phyloP scores from a whole-genome alignment of 1,140 invertebrate genomes.

The Drosophila varians region DNA sequence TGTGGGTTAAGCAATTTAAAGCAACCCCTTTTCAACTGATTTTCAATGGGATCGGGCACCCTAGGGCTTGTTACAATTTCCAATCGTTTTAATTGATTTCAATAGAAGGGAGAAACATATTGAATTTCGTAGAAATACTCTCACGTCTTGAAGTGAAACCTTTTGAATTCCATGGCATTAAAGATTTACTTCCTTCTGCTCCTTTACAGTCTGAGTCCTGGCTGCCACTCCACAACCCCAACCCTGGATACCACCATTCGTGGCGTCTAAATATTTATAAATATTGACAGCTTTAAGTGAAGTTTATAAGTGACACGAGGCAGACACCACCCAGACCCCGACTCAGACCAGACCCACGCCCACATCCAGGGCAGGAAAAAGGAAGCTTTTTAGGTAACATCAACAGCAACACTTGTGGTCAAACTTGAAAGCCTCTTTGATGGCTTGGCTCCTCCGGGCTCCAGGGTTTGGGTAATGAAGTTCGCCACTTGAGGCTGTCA shows the following conservation, averaged over 20 bases:
- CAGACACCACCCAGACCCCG: conserved; percentile 21
- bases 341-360: background rate
- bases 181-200: background rate
- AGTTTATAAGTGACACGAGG: conserved; percentile 76
- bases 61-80: background rate
- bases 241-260: conserved; percentile 23
- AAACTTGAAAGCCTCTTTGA: conserved; percentile 78
- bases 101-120: background rate
- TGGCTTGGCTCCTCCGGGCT: conserved; percentile 43
- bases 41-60: background rate
- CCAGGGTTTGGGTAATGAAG: conserved; percentile 68
- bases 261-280: conserved; percentile 77
- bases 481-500: conserved; percentile 76
- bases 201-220: conserved; percentile 6
- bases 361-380: conserved; percentile 33
- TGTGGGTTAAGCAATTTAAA: conserved; percentile 26
- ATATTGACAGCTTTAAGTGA: conserved; percentile 80
- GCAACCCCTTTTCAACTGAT: conserved; percentile 1
- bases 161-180: background rate
- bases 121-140: background rate
- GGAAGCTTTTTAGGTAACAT: conserved; percentile 61
- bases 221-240: conserved; percentile 4
- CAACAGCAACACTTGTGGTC: conserved; percentile 73
- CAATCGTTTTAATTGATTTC: background rate
- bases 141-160: background rate